A percentile compares a stretch with the other conserved stretches of the same genome.
Evolutionary conservation across 2,888 invertebrate species (phyloP).

Genomic region (Volucella bombylans): DNA sequence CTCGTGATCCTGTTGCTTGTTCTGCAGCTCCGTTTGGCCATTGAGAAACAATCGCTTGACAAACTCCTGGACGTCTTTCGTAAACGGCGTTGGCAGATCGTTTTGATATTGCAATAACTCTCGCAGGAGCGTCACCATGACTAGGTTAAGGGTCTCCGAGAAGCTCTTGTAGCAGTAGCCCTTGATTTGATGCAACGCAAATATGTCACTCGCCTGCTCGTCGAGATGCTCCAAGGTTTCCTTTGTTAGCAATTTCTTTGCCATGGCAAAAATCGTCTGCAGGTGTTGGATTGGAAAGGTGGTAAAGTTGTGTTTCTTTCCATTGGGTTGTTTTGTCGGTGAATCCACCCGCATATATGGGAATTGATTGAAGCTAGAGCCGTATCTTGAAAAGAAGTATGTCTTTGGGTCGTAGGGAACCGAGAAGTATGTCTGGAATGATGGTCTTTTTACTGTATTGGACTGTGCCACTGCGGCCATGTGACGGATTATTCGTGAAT

Average conservation of each 20-base stretch:
- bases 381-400: conserved; percentile 95
- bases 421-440: conserved; percentile 84
- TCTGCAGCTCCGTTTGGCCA: conserved; percentile 96
- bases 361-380: conserved; percentile 95
- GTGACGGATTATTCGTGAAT: conserved; percentile 77
- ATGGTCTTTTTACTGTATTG: conserved; percentile 75
- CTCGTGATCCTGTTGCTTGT: conserved; percentile 93
- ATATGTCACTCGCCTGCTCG: conserved; percentile 91
- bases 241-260: conserved; percentile 93
- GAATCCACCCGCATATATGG: conserved; percentile 91
- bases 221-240: conserved; percentile 91
- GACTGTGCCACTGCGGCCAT: conserved; percentile 69
- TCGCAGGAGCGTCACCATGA: conserved; percentile 94
- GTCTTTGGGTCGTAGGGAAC: conserved; percentile 91
- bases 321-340: conserved; percentile 86
- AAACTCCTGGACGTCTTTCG: conserved; percentile 96
- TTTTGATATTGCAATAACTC: conserved; percentile 95
- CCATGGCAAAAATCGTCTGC: conserved; percentile 89
- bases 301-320: conserved; percentile 81
- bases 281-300: conserved; percentile 87
- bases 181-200: conserved; percentile 87
- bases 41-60: conserved; percentile 94
- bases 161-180: conserved; percentile 96
- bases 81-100: conserved; percentile 94
- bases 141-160: conserved; percentile 96